Conservation (phyloP, 2,797 vertebrate species). For the Neoniphon sammara region DNA sequence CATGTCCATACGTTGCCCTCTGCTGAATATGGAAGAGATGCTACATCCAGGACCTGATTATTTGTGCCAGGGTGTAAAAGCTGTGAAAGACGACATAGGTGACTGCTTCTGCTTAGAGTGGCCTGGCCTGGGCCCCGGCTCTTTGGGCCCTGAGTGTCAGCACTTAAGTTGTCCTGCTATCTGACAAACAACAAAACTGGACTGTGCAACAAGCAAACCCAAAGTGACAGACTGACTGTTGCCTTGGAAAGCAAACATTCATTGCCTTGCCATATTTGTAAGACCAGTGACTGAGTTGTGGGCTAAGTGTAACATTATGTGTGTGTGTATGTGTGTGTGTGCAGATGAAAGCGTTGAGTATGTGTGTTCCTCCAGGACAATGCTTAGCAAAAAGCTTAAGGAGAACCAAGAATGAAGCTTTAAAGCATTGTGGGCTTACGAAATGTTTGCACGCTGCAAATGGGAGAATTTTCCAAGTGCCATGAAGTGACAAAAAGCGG, state of each 20-base stretch:
- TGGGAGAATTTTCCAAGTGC: constrained; percentile 36
- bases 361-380: constrained; percentile 31
- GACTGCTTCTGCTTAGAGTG: constrained; percentile 10
- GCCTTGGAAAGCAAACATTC: constrained; percentile 36
- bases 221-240: neutral
- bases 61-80: constrained; percentile 34
- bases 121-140: neutral
- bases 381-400: constrained; percentile 33
- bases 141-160: constrained; percentile 7
- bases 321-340: constrained; percentile 24
- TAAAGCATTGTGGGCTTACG: constrained; percentile 40
- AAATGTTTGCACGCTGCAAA: constrained; percentile 33
- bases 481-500: constrained; percentile 27
- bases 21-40: constrained; percentile 29
- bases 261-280: constrained; percentile 61
- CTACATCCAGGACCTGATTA: neutral
- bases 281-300: constrained; percentile 47
- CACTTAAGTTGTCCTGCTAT: neutral
- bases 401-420: constrained; percentile 33
- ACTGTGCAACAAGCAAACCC: constrained; percentile 12
- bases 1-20: constrained; percentile 44
- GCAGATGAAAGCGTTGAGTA: constrained; percentile 1
- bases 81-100: constrained; percentile 20
- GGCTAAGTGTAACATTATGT: constrained; percentile 37
- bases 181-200: neutral